These are phyloP conservation scores for Leucophora obtusa DNA, from an alignment of 2,888 invertebrate genomes.

Conservation along the genomic window DNA sequence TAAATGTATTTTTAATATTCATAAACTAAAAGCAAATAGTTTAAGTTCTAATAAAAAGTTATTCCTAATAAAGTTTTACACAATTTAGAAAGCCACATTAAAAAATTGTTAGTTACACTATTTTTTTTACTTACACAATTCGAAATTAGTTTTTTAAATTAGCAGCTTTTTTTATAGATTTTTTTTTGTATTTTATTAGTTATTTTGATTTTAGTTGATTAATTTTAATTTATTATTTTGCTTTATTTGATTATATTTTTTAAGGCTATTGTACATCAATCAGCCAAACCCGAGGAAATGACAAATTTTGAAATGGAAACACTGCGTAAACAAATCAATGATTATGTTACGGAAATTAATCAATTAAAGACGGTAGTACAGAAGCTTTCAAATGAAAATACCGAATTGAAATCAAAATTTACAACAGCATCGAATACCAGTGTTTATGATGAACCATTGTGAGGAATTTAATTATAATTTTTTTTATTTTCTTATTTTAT, in stretches of 20 bases:
- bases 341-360: constrained; percentile 77
- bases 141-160: constrained; percentile 3
- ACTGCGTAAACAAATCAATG: constrained; percentile 76
- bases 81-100: constrained; percentile 25
- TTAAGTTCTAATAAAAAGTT: not conserved
- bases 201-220: constrained; percentile 52
- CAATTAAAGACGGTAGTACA: constrained; percentile 83
- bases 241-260: constrained; percentile 58
- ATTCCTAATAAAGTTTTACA: constrained; percentile 46
- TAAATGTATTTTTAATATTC: constrained; percentile 9
- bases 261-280: constrained; percentile 73
- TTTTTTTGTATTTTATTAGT: constrained; percentile 32
- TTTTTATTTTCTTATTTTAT: constrained; percentile 42
- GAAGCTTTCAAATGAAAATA: constrained; percentile 88
- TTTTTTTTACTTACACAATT: not conserved
- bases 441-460: constrained; percentile 78
- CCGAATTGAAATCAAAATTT: constrained; percentile 83
- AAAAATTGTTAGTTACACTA: constrained; percentile 10
- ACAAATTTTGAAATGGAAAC: constrained; percentile 74
- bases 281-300: constrained; percentile 67
- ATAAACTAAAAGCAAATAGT: constrained; percentile 16
- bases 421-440: constrained; percentile 70
- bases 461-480: constrained; percentile 68
- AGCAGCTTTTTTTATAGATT: constrained; percentile 7
- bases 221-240: constrained; percentile 20